Percentiles rank a stretch among this genome's conserved stretches.
phyloP scores from a whole-genome alignment of 2,113 vertebrate genomes.

The Mesitornis unicolor region DNA sequence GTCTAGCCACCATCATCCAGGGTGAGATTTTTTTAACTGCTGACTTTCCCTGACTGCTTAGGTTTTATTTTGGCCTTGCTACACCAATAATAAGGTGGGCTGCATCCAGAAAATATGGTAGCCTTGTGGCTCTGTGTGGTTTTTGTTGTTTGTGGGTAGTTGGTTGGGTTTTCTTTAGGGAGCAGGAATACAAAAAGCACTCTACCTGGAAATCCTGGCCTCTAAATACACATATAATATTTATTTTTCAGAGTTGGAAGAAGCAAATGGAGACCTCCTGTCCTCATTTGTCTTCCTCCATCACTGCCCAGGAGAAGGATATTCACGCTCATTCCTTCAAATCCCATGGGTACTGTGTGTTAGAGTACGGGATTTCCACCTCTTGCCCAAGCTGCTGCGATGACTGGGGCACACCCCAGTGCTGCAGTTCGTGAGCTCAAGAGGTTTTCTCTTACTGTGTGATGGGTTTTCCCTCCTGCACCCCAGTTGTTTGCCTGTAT shows the following conservation, averaged over 20 bases:
- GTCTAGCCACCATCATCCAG: neutral
- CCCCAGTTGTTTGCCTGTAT: neutral
- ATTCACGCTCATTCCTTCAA: neutral
- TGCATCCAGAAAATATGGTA: neutral
- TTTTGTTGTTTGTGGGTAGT: neutral
- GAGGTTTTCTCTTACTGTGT: neutral
- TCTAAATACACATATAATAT: neutral
- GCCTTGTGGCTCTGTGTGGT: neutral
- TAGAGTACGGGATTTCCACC: neutral
- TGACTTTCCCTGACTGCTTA: neutral
- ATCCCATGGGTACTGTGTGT: neutral
- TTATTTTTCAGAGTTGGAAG: neutral
- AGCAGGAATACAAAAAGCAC: neutral
- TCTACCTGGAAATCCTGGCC: neutral
- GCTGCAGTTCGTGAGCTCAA: neutral
- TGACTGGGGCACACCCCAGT: neutral
- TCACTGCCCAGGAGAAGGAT: neutral
- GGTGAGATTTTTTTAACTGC: neutral
- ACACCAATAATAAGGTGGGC: neutral
- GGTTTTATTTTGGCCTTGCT: neutral
- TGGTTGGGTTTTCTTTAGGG: neutral
- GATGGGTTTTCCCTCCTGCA: neutral
- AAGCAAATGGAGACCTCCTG: neutral
- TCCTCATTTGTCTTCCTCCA: conserved; percentile 11
- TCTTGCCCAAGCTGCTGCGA: neutral